Evolutionary conservation across 2,888 invertebrate species (phyloP).

Genomic region (Megalurothrips usitatus): DNA sequence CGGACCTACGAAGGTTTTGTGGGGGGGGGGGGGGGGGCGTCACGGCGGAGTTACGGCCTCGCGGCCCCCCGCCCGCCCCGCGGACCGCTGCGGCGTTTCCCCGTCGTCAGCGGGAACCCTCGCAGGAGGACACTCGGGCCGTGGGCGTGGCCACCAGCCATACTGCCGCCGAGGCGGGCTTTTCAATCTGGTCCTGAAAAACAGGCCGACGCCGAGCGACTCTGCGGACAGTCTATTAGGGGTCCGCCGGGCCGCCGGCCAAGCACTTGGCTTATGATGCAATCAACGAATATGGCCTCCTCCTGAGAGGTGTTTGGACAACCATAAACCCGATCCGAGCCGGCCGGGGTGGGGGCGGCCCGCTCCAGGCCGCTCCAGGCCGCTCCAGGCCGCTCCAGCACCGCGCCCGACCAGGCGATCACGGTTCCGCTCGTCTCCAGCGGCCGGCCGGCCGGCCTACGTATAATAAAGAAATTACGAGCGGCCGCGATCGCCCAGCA

Average conservation of each 20-base stretch:
- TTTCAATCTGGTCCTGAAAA: not conserved
- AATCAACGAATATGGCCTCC: constrained; percentile 15
- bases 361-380: not conserved
- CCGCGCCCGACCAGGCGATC: not conserved
- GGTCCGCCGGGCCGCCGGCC: not conserved
- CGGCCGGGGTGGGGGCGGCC: not conserved
- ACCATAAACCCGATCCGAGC: constrained; percentile 4
- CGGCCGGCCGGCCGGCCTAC: not conserved
- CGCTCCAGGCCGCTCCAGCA: not conserved
- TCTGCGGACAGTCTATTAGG: not conserved
- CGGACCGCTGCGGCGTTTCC: too few species aligned
- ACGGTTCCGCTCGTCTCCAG: too few species aligned
- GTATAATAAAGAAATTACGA: constrained; percentile 25
- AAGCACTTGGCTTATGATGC: not conserved
- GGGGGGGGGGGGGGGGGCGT: too few species aligned
- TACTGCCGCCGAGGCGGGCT: not conserved
- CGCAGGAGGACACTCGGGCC: too few species aligned
- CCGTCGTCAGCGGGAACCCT: too few species aligned
- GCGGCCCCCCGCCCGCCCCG: too few species aligned
- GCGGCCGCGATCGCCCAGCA: not conserved
- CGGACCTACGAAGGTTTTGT: too few species aligned
- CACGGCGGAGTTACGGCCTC: too few species aligned
- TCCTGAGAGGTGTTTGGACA: constrained; percentile 26
- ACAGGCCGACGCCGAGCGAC: too few species aligned
- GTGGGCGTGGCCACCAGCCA: too few species aligned